Base-by-base conservation (phyloP, 2,888 invertebrate genomes). In the Automeris io region DNA sequence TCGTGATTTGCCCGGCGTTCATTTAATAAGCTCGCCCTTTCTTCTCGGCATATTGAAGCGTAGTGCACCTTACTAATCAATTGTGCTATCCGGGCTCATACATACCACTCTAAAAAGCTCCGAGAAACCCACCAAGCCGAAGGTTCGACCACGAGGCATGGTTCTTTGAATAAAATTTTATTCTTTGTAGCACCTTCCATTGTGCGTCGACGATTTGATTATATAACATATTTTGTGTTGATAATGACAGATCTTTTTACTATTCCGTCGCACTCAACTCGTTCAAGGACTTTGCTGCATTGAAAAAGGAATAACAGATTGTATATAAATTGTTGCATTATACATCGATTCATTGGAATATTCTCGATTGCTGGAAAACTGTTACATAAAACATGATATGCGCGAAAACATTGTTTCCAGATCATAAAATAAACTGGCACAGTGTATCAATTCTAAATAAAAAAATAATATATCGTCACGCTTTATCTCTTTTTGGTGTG, bases 81-180 rank as follows among this genome's bases (percentile, higher is more conserved):
- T 69, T 67, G 72, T 70, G 64, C 65, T 64, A 64, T 54, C 49
- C 49, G 47, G 61, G 63, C 60, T 61, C 55, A 51, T 56, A 61
- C 52, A 54, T 47, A 56, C 52, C 45, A 42, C 46, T 47, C 54
- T 46, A 55, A 61, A 54, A 54, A 53, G 49, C 51, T 57, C 54
- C 53, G 57, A 46, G 38, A 46, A 41, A 39, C 45, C 47, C 45
- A 46, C 44, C 42, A 43, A 49, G 46, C 49, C 42, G 46, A 53
- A 48, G 44, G 49, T 58, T 54, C 52, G 58, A 65, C 59, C 42
- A 54, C 54, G 51, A 61, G 58, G 56, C 18, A 29, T 21, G 16
- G 16, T 22, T 31, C 22, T 60, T 51, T 48, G 48, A 51, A 51
- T 46, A 24, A 16, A 9, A 8, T 29, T 29, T 21, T 18, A 32